A percentile compares a stretch with the other conserved stretches of the same genome.
phyloP scores from a whole-genome alignment of 2,797 vertebrate genomes.

The Oryzias sinensis region DNA sequence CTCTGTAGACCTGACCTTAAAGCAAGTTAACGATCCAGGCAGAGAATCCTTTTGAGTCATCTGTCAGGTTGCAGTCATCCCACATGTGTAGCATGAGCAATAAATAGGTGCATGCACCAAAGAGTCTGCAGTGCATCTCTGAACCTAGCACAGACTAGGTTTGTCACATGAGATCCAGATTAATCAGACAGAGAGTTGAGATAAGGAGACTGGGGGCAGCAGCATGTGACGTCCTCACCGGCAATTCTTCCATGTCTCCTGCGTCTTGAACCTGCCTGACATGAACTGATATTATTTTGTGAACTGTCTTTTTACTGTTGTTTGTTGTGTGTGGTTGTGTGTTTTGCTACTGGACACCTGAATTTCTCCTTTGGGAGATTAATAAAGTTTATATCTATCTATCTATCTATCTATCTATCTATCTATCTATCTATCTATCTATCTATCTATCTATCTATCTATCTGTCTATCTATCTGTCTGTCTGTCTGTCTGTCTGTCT shows the following conservation, averaged over 20 bases:
- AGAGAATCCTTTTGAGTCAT: slow-evolving; percentile 32
- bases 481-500: too few relatives aligned
- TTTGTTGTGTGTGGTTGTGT: too few relatives aligned
- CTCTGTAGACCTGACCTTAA: slow-evolving; percentile 28
- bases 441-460: background rate
- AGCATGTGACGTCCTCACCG: slow-evolving; percentile 22
- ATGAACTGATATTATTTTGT: too few relatives aligned
- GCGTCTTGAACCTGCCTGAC: background rate
- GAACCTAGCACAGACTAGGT: slow-evolving; percentile 18
- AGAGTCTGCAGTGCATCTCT: slow-evolving; percentile 18
- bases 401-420: background rate
- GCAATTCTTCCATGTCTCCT: slow-evolving; percentile 30
- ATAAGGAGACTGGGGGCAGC: slow-evolving; percentile 34
- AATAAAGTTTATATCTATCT: too few relatives aligned
- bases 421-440: background rate
- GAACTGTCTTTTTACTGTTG: too few relatives aligned
- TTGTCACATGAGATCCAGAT: slow-evolving; percentile 42
- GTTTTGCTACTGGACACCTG: too few relatives aligned
- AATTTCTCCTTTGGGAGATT: too few relatives aligned
- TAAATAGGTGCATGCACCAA: slow-evolving; percentile 40
- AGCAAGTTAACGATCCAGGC: slow-evolving; percentile 25
- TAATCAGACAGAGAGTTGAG: slow-evolving; percentile 46
- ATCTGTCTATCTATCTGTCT: too few relatives aligned
- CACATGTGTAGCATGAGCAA: slow-evolving; percentile 35
- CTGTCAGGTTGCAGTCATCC: slow-evolving; percentile 47